These are phyloP conservation scores for Centropristis striata DNA, from an alignment of 2,113 vertebrate genomes.

Conservation along the genomic window DNA sequence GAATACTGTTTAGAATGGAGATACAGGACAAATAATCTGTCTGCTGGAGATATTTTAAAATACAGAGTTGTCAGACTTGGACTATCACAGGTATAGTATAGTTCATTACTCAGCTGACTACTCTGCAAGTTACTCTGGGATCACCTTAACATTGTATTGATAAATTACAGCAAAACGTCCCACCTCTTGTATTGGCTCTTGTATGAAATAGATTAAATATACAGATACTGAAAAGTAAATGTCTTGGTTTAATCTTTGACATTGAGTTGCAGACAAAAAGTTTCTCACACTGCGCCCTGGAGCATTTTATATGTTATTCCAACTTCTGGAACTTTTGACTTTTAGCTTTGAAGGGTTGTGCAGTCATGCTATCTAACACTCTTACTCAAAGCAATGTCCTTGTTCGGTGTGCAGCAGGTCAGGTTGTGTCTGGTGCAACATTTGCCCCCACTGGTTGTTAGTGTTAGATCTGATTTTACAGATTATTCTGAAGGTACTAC, in stretches of 20 bases:
- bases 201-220: background rate
- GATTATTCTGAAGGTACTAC: constrained; percentile 7
- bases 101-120: too few relatives aligned
- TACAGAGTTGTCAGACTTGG: background rate
- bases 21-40: background rate
- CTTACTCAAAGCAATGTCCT: background rate
- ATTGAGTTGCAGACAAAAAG: background rate
- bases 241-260: background rate
- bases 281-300: background rate
- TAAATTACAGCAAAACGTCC: too few relatives aligned
- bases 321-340: constrained; percentile 3
- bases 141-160: too few relatives aligned
- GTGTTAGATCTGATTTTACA: background rate
- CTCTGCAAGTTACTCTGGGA: background rate
- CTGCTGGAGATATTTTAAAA: background rate
- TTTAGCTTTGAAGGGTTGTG: background rate
- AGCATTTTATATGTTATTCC: background rate
- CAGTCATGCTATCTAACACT: background rate
- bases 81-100: background rate
- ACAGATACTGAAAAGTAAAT: background rate
- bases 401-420: background rate
- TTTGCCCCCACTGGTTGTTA: constrained; percentile 7
- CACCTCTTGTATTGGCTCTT: too few relatives aligned
- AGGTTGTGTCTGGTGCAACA: background rate
- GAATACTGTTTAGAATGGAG: background rate